phyloP scores from a whole-genome alignment of 2,113 vertebrate species.

The Mustela lutreola region DNA sequence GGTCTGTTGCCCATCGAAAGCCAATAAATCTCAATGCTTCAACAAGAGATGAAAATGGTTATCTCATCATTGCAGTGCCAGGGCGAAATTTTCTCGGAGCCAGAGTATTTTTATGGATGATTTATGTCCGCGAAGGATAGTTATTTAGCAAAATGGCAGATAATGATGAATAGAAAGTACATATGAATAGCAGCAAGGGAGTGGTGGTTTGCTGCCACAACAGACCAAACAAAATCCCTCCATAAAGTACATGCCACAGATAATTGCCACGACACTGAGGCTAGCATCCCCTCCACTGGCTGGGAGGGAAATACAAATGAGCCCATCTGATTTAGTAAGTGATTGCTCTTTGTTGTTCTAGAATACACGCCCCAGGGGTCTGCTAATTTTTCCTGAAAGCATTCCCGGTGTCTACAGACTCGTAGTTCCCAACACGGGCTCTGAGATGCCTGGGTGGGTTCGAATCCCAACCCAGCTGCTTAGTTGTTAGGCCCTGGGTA shows the following conservation, averaged over 20 bases:
- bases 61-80: slow-evolving; percentile 94
- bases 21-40: slow-evolving; percentile 98
- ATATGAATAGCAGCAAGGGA: slow-evolving; percentile 88
- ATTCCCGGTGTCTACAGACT: background rate
- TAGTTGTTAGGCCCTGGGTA: too few relatives aligned
- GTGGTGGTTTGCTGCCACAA: slow-evolving; percentile 84
- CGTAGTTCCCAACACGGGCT: background rate
- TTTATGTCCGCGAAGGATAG: slow-evolving; percentile 89
- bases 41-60: slow-evolving; percentile 94
- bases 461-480: background rate
- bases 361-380: slow-evolving; percentile 57
- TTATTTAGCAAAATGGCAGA: slow-evolving; percentile 91
- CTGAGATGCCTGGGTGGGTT: background rate
- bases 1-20: slow-evolving; percentile 94
- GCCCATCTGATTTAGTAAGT: slow-evolving; percentile 55
- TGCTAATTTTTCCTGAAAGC: slow-evolving; percentile 74
- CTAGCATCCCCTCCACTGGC: slow-evolving; percentile 77
- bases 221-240: slow-evolving; percentile 88
- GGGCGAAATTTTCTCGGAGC: slow-evolving; percentile 88
- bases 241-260: slow-evolving; percentile 84
- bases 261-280: slow-evolving; percentile 85
- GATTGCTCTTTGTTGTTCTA: slow-evolving; percentile 56
- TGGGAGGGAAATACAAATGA: slow-evolving; percentile 77
- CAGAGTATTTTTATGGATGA: slow-evolving; percentile 92
- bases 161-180: slow-evolving; percentile 90